phyloP scores from a whole-genome alignment of 2,888 invertebrate genomes.

The Pachydiplax longipennis region DNA sequence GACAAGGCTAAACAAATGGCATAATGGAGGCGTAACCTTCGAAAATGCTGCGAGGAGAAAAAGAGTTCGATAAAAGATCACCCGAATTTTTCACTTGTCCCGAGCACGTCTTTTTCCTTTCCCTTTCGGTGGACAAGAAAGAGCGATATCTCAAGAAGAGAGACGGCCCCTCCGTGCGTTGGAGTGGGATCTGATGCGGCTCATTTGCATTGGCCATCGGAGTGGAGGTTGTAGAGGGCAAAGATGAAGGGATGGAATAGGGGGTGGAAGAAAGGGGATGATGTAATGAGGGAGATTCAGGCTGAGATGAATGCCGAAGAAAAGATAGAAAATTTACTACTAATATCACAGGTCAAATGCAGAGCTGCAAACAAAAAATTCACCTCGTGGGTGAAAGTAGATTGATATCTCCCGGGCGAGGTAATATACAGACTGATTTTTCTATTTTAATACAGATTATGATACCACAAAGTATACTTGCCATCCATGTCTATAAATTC shows the following conservation, averaged over 20 bases:
- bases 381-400: too few species aligned
- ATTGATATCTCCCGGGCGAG: too few species aligned
- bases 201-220: slow-evolving; percentile 3
- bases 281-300: background rate
- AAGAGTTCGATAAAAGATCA: slow-evolving; percentile 38
- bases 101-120: slow-evolving; percentile 21
- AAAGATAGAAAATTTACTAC: too few species aligned
- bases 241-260: background rate
- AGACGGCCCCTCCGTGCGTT: background rate
- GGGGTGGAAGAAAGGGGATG: background rate
- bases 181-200: background rate
- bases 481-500: too few species aligned
- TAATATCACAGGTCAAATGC: too few species aligned
- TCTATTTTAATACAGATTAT: too few species aligned
- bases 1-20: slow-evolving; percentile 31
- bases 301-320: too few species aligned
- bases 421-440: too few species aligned
- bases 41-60: slow-evolving; percentile 14
- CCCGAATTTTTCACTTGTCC: slow-evolving; percentile 42
- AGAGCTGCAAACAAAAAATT: too few species aligned
- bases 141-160: slow-evolving; percentile 25
- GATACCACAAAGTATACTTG: too few species aligned
- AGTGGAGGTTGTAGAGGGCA: background rate
- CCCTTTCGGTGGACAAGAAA: slow-evolving; percentile 39
- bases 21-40: slow-evolving; percentile 44